Conservation (phyloP, 2,888 invertebrate species). For the Bellardia pandia region DNA sequence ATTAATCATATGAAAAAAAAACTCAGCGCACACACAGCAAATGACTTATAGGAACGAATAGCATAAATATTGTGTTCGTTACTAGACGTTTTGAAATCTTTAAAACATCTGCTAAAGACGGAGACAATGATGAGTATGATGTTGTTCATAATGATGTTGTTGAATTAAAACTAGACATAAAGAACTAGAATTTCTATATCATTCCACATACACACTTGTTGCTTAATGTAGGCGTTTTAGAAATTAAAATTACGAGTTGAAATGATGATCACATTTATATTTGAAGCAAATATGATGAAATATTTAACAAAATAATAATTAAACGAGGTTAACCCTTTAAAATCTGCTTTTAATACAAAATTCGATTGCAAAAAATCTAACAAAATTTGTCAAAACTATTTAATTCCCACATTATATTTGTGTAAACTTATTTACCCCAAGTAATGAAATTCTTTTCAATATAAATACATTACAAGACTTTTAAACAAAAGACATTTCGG, state of each 20-base stretch:
- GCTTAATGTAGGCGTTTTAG: slow-evolving; percentile 59
- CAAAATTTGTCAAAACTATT: too few species aligned
- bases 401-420: background rate
- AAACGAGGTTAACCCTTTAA: slow-evolving; percentile 6
- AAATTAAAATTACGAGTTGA: background rate
- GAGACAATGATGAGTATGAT: background rate
- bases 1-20: slow-evolving; percentile 57
- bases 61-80: background rate
- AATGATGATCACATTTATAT: slow-evolving; percentile 39
- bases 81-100: slow-evolving; percentile 23
- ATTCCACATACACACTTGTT: slow-evolving; percentile 56
- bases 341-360: background rate
- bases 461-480: background rate
- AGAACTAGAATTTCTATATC: slow-evolving; percentile 46
- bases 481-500: slow-evolving; percentile 54
- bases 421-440: background rate
- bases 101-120: slow-evolving; percentile 57
- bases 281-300: slow-evolving; percentile 12
- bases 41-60: slow-evolving; percentile 45
- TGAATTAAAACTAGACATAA: slow-evolving; percentile 52
- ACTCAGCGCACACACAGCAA: slow-evolving; percentile 2
- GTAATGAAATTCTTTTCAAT: background rate
- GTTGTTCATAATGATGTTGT: slow-evolving; percentile 39
- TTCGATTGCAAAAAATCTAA: background rate
- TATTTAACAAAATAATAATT: background rate